These are phyloP conservation scores for Prunella fulvescens DNA, from an alignment of 2,113 vertebrate genomes.

Conservation along the genomic window DNA sequence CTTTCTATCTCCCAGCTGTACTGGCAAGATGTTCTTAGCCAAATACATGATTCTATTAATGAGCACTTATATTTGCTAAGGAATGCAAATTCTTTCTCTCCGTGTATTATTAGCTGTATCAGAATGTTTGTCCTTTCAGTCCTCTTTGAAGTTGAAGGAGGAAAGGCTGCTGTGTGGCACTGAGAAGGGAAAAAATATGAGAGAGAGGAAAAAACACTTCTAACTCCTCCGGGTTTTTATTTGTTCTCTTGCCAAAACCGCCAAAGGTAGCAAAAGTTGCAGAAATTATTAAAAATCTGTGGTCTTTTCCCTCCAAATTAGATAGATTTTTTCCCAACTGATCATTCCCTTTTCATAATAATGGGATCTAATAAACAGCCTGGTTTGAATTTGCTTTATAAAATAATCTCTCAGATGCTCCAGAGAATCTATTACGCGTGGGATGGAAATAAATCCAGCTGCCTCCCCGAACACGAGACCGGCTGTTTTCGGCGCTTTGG, in stretches of 20 bases:
- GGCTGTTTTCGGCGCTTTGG: not conserved
- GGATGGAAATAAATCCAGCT: not conserved
- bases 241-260: conserved; percentile 3
- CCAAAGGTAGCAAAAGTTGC: conserved; percentile 37
- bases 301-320: conserved; percentile 27
- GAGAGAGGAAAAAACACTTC: not conserved
- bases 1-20: conserved; percentile 32
- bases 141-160: conserved; percentile 30
- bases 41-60: conserved; percentile 63
- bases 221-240: not conserved
- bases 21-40: conserved; percentile 43
- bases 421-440: conserved; percentile 20
- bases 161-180: conserved; percentile 24
- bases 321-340: not conserved
- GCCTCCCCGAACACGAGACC: not conserved
- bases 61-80: conserved; percentile 57
- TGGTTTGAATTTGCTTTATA: conserved; percentile 35
- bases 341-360: conserved; percentile 36
- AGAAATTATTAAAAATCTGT: conserved; percentile 29
- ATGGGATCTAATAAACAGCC: conserved; percentile 47
- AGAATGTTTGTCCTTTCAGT: conserved; percentile 48
- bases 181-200: not conserved
- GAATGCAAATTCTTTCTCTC: conserved; percentile 38
- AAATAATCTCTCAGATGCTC: conserved; percentile 50
- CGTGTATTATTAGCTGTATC: conserved; percentile 49